These are phyloP conservation scores for Rhinella marina DNA, from an alignment of 2,797 vertebrate genomes.

Conservation along the genomic window DNA sequence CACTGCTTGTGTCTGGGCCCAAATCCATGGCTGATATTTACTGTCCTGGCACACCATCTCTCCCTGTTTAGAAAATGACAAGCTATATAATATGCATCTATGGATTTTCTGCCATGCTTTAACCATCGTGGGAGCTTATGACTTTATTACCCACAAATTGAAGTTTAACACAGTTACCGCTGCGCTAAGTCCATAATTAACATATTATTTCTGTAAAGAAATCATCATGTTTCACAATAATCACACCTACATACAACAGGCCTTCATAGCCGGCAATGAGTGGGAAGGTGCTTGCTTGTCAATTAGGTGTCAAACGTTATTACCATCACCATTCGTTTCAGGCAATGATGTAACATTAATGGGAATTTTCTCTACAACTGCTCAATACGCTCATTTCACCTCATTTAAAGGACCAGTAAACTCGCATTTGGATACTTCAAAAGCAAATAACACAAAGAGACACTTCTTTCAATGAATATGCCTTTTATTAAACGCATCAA, in stretches of 20 bases:
- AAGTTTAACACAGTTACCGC: conserved; percentile 1
- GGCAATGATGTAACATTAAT: neutral
- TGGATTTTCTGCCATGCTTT: conserved; percentile 22
- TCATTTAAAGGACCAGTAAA: neutral
- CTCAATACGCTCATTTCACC: neutral
- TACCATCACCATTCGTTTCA: neutral
- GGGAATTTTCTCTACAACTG: neutral
- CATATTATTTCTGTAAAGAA: conserved; percentile 16
- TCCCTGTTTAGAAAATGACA: neutral
- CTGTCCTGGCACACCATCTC: neutral
- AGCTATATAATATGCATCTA: conserved; percentile 12
- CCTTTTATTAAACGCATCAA: neutral
- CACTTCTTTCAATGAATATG: neutral
- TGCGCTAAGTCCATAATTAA: conserved; percentile 8
- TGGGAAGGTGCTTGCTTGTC: conserved; percentile 1
- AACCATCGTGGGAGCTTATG: neutral
- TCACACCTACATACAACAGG: neutral
- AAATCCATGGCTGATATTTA: neutral
- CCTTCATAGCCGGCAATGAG: neutral
- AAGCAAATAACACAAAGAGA: neutral
- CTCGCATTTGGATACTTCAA: neutral
- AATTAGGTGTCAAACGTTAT: neutral
- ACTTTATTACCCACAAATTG: conserved; percentile 29
- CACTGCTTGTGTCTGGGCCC: neutral
- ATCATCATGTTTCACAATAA: conserved; percentile 12